Evolutionary conservation across 1,140 invertebrate genomes (phyloP).

Genomic region (Nixonia krombeini): DNA sequence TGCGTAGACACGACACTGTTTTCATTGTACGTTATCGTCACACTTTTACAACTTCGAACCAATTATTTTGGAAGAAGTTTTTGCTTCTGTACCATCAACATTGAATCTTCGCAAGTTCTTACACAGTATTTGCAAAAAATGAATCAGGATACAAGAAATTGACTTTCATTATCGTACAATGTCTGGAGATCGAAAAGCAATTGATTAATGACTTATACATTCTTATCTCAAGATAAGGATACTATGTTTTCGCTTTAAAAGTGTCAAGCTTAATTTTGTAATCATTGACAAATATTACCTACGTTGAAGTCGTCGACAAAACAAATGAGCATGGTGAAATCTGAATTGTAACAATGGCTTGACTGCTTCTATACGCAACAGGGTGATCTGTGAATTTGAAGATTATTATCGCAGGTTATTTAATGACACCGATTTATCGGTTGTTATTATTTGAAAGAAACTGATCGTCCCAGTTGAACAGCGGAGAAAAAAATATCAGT

Average conservation of each 20-base stretch:
- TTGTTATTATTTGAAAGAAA: constrained; percentile 54
- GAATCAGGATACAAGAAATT: background rate
- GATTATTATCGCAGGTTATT: no score
- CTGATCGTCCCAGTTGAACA: background rate
- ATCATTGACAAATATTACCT: background rate
- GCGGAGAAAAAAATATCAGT: background rate
- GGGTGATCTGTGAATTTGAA: constrained; percentile 17
- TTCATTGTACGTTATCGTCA: no score
- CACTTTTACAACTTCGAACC: no score
- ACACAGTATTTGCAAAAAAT: no score
- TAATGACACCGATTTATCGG: constrained; percentile 60
- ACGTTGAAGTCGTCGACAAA: background rate
- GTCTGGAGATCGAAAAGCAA: background rate
- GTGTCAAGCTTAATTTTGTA: background rate
- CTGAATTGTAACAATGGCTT: no score
- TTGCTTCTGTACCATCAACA: no score
- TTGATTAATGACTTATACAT: constrained; percentile 6
- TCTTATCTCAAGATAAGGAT: constrained; percentile 9
- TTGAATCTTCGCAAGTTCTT: no score
- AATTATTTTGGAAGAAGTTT: no score
- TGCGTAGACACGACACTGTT: no score
- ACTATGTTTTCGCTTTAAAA: constrained; percentile 5
- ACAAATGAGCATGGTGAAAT: no score
- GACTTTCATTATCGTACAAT: background rate
- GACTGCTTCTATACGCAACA: background rate